These are phyloP conservation scores for Cephus runcator DNA, from an alignment of 2,888 invertebrate species.

Conservation along the genomic window DNA sequence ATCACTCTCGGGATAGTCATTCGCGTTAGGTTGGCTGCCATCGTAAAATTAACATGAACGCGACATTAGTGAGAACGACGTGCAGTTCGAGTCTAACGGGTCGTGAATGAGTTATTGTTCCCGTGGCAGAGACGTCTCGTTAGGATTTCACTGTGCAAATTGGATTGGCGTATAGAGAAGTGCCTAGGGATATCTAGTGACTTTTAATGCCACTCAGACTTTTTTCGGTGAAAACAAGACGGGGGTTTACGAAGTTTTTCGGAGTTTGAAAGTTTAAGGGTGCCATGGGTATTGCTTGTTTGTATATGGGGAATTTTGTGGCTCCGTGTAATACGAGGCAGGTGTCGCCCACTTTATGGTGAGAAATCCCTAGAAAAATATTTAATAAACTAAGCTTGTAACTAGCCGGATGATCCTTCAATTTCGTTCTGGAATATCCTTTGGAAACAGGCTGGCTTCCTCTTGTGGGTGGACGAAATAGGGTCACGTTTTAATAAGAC, in stretches of 20 bases:
- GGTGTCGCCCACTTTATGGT: background rate
- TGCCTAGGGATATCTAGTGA: background rate
- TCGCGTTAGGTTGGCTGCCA: conserved; percentile 21
- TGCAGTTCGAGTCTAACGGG: conserved; percentile 45
- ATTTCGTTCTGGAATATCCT: conserved; percentile 20
- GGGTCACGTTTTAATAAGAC: conserved; percentile 36
- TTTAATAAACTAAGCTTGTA: background rate
- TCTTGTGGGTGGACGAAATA: background rate
- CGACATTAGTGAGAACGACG: conserved; percentile 25
- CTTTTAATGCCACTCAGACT: background rate
- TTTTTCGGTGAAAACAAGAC: background rate
- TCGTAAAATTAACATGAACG: conserved; percentile 42
- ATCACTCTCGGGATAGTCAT: conserved; percentile 37
- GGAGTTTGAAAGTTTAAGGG: background rate
- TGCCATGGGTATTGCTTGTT: background rate
- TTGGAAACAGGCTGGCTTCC: background rate
- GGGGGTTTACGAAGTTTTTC: background rate
- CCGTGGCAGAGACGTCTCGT: conserved; percentile 10
- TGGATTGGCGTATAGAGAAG: background rate
- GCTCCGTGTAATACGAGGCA: background rate
- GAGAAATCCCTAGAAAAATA: background rate
- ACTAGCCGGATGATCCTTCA: conserved; percentile 28
- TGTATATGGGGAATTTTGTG: background rate
- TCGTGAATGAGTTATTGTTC: conserved; percentile 39
- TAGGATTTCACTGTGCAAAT: background rate